phyloP scores from a whole-genome alignment of 2,888 invertebrate genomes.

The Tiliacea aurago region DNA sequence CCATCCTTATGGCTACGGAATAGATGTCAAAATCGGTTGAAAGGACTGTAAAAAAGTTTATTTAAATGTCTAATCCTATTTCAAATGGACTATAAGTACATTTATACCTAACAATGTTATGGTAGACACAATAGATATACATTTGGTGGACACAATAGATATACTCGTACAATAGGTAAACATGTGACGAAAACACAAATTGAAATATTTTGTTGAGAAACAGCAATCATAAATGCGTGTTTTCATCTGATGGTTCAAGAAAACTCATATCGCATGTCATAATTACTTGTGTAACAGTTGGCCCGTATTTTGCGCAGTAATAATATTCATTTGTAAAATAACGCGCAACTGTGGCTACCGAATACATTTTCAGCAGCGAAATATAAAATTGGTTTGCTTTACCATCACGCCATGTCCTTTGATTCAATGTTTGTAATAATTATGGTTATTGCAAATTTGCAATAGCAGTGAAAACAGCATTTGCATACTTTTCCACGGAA shows the following conservation, averaged over 20 bases:
- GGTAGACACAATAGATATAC: no score
- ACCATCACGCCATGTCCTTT: constrained; percentile 9
- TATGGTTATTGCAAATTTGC: neutral
- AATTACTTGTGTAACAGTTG: constrained; percentile 63
- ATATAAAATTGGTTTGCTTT: constrained; percentile 28
- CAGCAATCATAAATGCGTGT: constrained; percentile 29
- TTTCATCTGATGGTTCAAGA: constrained; percentile 51
- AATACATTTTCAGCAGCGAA: constrained; percentile 30
- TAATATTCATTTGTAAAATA: constrained; percentile 57
- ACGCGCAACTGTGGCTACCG: constrained; percentile 38
- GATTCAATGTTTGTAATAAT: constrained; percentile 1
- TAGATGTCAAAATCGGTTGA: no score
- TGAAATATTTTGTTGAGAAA: constrained; percentile 34
- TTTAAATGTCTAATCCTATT: no score
- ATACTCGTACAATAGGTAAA: no score
- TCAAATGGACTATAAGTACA: no score
- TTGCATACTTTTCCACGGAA: neutral
- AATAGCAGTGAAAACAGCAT: no score
- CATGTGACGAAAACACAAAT: neutral
- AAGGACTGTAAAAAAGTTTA: no score
- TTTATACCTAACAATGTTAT: neutral
- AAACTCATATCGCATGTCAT: constrained; percentile 56
- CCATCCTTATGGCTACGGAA: no score
- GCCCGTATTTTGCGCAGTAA: constrained; percentile 47
- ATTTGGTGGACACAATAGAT: no score